Conservation (phyloP, 2,888 invertebrate genomes). For the Mycalesis mineus region DNA sequence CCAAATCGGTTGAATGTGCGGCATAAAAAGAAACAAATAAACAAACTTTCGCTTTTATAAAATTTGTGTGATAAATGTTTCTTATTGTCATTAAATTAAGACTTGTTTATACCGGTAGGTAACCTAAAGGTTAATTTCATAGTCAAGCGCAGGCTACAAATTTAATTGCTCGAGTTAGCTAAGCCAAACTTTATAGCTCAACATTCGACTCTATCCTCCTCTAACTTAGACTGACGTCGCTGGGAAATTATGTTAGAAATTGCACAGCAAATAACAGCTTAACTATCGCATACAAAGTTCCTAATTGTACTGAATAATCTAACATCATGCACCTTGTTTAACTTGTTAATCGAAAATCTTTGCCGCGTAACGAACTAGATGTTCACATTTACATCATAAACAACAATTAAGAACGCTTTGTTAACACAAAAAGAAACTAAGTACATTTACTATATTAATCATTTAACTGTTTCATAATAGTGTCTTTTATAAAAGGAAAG, state of each 20-base stretch:
- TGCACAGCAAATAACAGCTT: conserved; percentile 22
- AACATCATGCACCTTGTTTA: conserved; percentile 20
- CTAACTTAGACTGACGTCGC: conserved; percentile 14
- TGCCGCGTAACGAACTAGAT: conserved; percentile 4
- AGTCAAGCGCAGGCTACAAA: conserved; percentile 9
- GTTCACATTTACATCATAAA: background rate
- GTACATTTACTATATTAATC: too few species aligned
- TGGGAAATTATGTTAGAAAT: conserved; percentile 24
- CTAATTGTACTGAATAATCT: conserved; percentile 32
- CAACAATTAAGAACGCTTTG: background rate
- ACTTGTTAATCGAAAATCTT: conserved; percentile 14
- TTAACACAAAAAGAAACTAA: background rate
- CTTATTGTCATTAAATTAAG: background rate
- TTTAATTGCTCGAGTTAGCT: conserved; percentile 17
- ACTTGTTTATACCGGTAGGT: background rate
- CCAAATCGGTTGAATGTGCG: too few species aligned
- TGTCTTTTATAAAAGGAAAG: too few species aligned
- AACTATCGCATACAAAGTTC: conserved; percentile 26
- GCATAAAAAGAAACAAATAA: too few species aligned
- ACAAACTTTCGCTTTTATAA: too few species aligned
- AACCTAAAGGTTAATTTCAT: background rate
- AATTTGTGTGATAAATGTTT: too few species aligned
- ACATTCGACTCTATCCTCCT: conserved; percentile 3
- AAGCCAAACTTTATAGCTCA: conserved; percentile 18
- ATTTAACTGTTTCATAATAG: too few species aligned